Evolutionary conservation across 2,113 vertebrate species (phyloP).

Genomic region (Scytalopus superciliaris): DNA sequence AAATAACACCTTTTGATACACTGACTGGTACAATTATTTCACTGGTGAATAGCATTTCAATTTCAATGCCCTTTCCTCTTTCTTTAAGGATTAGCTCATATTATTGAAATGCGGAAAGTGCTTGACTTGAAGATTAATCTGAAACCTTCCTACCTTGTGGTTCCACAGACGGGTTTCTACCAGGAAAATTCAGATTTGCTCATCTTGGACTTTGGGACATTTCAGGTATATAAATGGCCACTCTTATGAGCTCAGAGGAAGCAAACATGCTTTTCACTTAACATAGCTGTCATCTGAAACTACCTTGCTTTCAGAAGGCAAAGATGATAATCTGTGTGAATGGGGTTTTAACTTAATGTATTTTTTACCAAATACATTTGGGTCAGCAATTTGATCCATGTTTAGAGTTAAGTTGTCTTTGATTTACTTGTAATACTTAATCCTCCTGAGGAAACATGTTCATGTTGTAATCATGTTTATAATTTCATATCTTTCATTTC

Average conservation of each 20-base stretch:
- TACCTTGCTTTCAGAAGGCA: neutral
- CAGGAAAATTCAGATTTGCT: constrained; percentile 80
- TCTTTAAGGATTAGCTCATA: constrained; percentile 86
- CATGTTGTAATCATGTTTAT: neutral
- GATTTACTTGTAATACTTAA: neutral
- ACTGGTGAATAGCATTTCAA: neutral
- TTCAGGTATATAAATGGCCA: constrained; percentile 76
- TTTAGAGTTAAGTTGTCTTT: neutral
- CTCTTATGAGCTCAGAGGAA: neutral
- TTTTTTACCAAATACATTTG: neutral
- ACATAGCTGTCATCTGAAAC: neutral
- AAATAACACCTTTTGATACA: neutral
- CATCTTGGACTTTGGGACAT: constrained; percentile 93
- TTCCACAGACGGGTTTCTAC: constrained; percentile 89
- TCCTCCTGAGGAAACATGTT: neutral
- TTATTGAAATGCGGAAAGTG: constrained; percentile 94
- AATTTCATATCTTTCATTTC: neutral
- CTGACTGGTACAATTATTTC: neutral
- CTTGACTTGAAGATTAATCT: constrained; percentile 89
- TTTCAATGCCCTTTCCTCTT: neutral
- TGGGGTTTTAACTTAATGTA: accelerated
- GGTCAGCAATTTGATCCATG: neutral
- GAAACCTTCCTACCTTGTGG: constrained; percentile 91
- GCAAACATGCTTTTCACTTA: neutral
- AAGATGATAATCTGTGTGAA: neutral